Percentiles rank a stretch among this genome's conserved stretches.
Conservation (phyloP, 2,113 vertebrate genomes). For the Peucedramus taeniatus region DNA sequence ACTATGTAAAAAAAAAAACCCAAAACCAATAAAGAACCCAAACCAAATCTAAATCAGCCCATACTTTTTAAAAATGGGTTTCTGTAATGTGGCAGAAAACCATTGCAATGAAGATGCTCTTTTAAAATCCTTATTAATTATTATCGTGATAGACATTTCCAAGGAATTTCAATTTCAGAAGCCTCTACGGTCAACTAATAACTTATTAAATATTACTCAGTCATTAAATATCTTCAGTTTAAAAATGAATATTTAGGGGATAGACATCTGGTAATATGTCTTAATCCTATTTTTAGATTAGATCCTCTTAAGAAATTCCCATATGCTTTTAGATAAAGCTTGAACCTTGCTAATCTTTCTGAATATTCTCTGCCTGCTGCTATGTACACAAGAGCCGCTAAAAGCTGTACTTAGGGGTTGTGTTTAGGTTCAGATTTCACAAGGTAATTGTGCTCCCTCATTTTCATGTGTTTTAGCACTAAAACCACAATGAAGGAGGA, state of each 20-base stretch:
- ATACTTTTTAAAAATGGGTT: constrained; percentile 16
- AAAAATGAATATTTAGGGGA: constrained; percentile 74
- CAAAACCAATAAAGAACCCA: background rate
- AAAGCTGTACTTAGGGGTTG: constrained; percentile 10
- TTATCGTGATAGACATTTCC: constrained; percentile 64
- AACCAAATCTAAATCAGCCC: background rate
- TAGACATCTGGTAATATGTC: constrained; percentile 71
- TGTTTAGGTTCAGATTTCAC: constrained; percentile 43
- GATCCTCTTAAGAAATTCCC: constrained; percentile 63
- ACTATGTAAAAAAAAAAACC: background rate
- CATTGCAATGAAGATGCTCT: constrained; percentile 47
- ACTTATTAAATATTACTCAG: constrained; percentile 73
- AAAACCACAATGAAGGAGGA: background rate
- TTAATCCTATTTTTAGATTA: constrained; percentile 72
- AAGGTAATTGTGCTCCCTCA: constrained; percentile 27
- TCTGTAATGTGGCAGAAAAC: constrained; percentile 27
- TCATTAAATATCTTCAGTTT: constrained; percentile 75
- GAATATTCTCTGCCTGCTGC: constrained; percentile 38
- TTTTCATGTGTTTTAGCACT: constrained; percentile 38
- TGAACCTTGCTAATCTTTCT: constrained; percentile 50
- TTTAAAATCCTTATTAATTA: constrained; percentile 65
- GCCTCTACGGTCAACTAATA: constrained; percentile 65
- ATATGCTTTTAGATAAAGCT: constrained; percentile 49
- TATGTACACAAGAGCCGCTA: background rate
- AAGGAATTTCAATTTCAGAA: constrained; percentile 67